Evolutionary conservation across 1,140 invertebrate genomes (phyloP), one percentile per base, ranked within the genome.

Genomic region (Eueides isabella): DNA sequence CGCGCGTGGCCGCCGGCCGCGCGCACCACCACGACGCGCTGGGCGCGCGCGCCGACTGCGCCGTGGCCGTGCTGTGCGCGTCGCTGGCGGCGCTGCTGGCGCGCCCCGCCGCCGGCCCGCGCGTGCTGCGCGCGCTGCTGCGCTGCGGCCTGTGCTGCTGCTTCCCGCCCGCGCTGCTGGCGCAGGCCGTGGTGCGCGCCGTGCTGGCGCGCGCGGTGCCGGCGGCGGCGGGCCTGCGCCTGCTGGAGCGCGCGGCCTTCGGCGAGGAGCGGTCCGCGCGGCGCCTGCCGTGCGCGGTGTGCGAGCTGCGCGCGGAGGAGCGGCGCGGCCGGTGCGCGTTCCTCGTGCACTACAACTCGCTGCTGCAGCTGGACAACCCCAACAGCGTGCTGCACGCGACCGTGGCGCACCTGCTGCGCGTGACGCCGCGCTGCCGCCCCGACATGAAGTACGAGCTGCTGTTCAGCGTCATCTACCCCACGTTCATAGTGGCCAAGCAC

Each of bases 111-210:
- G 23, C 75, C 95, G 2, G 94, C 44, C 80, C 93, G 16, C 92
- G 94, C 73, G 77, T 95, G 7, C 85, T 96, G 3, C 94, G 94
- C 68, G 94, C 94, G 2, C 94, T 94, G 87, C 92, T 94, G 16
- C 85, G 87, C 11, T 94, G 94, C 63, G 95, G 95, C 5, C 95
- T 94, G 0, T 96, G 95, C 80, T 96, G 95, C 71, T 96, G 95
- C 81, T 95, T 95, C 76, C 94, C 95, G 6, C 92, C 95, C 0
- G 92, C 84, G 6, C 73, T 84, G 61, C 78, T 94, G 0, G 85
- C 93, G 85, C 90, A 93, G 65, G 90, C 86, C 77, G 80, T 88
- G n/a, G 89, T 93, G 2, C 70, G 89, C 31, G 71, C 91, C 16
- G 89, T 93, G 85, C 74, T 91, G 33, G 85, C 85, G 6, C 87